Conservation (phyloP, 2,888 invertebrate genomes). For the Leptinotarsa haldemani region DNA sequence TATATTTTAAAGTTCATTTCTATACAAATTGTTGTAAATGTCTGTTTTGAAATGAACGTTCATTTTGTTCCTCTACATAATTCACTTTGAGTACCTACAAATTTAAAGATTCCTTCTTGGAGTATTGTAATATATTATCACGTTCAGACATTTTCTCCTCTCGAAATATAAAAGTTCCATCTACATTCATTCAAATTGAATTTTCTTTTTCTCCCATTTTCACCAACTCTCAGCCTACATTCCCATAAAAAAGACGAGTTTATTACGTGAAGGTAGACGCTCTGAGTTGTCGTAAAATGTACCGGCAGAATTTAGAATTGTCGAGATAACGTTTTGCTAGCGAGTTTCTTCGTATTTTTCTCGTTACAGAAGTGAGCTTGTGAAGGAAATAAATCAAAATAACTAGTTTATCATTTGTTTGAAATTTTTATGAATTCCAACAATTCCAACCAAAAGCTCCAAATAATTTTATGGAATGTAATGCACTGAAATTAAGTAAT, state of each 20-base stretch:
- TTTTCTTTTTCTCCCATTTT: constrained; percentile 2
- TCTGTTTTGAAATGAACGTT: too few species aligned
- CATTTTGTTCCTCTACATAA: too few species aligned
- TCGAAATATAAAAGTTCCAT: background rate
- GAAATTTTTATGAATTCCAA: too few species aligned
- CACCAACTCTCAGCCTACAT: constrained; percentile 4
- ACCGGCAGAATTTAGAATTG: constrained; percentile 3
- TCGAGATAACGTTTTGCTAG: constrained; percentile 8
- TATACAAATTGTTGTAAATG: too few species aligned
- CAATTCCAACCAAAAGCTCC: too few species aligned
- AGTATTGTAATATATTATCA: background rate
- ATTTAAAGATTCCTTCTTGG: too few species aligned
- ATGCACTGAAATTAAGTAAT: too few species aligned
- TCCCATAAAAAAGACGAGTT: constrained; percentile 5
- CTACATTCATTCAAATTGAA: constrained; percentile 4
- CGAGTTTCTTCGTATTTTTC: background rate
- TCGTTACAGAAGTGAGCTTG: background rate
- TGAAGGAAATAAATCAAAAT: background rate
- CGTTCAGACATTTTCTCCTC: background rate
- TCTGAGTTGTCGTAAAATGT: background rate
- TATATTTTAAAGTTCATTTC: too few species aligned
- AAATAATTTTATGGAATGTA: too few species aligned
- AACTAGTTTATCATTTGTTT: too few species aligned
- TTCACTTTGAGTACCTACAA: too few species aligned
- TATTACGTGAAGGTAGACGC: background rate